Evolutionary conservation across 2,113 vertebrate species (phyloP).

Genomic region (Oreochromis aureus): DNA sequence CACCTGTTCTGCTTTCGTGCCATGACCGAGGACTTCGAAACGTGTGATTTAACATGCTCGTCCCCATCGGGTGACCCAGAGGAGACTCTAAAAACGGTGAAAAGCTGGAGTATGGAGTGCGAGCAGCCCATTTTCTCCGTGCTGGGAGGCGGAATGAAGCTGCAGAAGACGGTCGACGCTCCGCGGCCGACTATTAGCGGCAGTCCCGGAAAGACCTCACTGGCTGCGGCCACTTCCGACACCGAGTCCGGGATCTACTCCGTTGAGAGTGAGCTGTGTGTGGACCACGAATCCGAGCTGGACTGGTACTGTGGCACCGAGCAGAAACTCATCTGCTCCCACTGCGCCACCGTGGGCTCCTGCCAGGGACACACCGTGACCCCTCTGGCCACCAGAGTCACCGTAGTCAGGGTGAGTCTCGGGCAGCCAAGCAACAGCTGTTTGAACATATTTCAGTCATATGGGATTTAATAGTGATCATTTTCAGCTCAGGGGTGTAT

Average conservation of each 20-base stretch:
- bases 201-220: background rate
- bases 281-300: slow-evolving; percentile 66
- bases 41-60: slow-evolving; percentile 45
- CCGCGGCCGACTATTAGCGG: background rate
- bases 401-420: slow-evolving; percentile 76
- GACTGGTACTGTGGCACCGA: slow-evolving; percentile 79
- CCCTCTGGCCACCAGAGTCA: slow-evolving; percentile 68
- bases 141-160: background rate
- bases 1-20: slow-evolving; percentile 36
- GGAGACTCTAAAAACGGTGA: background rate
- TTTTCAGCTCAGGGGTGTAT: background rate
- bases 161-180: background rate
- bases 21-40: slow-evolving; percentile 59
- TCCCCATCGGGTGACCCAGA: slow-evolving; percentile 15
- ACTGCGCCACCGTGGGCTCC: slow-evolving; percentile 67
- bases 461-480: background rate
- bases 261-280: slow-evolving; percentile 53
- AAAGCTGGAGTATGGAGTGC: background rate
- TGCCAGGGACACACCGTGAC: slow-evolving; percentile 76
- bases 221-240: slow-evolving; percentile 3
- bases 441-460: background rate
- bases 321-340: slow-evolving; percentile 71
- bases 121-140: slow-evolving; percentile 45
- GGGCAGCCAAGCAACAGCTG: background rate
- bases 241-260: slow-evolving; percentile 51